These are phyloP conservation scores for Solenopsis fugax DNA, from an alignment of 1,140 invertebrate genomes.

Conservation along the genomic window DNA sequence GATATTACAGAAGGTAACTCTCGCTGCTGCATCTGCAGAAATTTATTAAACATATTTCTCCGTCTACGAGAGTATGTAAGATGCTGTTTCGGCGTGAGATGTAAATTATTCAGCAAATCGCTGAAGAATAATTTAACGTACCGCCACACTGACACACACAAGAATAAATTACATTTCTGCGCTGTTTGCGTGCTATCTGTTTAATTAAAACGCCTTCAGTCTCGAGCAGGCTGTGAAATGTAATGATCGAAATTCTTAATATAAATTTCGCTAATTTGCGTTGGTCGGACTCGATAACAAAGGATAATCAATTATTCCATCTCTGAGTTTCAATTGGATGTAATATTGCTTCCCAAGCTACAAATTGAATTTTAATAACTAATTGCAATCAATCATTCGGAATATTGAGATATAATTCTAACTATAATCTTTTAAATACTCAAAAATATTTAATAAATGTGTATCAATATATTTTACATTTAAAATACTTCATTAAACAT, in stretches of 20 bases:
- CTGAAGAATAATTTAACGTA: constrained; percentile 41
- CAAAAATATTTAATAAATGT: neutral
- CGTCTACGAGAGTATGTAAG: constrained; percentile 39
- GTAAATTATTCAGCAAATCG: constrained; percentile 54
- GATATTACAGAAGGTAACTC: constrained; percentile 41
- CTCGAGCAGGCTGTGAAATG: neutral
- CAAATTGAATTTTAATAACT: constrained; percentile 37
- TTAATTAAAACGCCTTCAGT: constrained; percentile 43
- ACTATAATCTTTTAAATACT: constrained; percentile 33
- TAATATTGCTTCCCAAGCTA: neutral
- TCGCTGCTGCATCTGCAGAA: constrained; percentile 36
- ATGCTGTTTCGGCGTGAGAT: constrained; percentile 16
- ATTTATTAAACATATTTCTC: constrained; percentile 60
- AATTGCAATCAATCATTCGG: neutral
- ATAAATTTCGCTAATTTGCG: constrained; percentile 9
- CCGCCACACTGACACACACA: neutral
- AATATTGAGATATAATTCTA: constrained; percentile 12
- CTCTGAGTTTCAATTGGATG: constrained; percentile 17
- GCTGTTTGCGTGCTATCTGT: constrained; percentile 24
- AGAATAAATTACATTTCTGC: constrained; percentile 47
- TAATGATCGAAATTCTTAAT: constrained; percentile 23
- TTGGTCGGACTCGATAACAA: neutral
- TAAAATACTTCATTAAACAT: neutral
- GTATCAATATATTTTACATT: neutral
- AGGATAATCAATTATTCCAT: constrained; percentile 17